Percentiles rank a stretch among this genome's conserved stretches.
Conservation (phyloP, 2,113 vertebrate species). For the Triplophysa siluroides region DNA sequence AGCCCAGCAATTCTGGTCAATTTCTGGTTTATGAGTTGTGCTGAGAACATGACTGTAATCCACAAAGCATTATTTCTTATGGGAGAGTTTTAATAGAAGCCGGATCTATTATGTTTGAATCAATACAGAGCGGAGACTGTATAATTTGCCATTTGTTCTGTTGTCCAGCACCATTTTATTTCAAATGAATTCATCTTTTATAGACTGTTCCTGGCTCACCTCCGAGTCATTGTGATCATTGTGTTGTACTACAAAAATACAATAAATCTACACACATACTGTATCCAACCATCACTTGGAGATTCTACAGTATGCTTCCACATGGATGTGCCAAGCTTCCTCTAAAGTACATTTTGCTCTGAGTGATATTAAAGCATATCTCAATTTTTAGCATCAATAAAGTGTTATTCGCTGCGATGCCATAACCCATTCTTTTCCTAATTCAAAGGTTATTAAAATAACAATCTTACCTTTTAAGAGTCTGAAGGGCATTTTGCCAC, state of each 20-base stretch:
- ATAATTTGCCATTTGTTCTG: slow-evolving; percentile 35
- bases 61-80: slow-evolving; percentile 31
- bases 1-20: not conserved
- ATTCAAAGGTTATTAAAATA: too few species aligned
- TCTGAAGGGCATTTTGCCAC: too few species aligned
- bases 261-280: not conserved
- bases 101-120: slow-evolving; percentile 31
- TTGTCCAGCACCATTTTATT: slow-evolving; percentile 19
- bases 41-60: slow-evolving; percentile 10
- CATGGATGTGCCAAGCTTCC: not conserved
- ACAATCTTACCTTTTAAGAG: too few species aligned
- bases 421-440: too few species aligned
- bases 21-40: slow-evolving; percentile 23
- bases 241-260: not conserved
- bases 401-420: too few species aligned
- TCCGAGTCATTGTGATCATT: not conserved
- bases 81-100: slow-evolving; percentile 26
- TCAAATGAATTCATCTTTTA: slow-evolving; percentile 21
- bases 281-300: not conserved
- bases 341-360: not conserved
- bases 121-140: slow-evolving; percentile 26
- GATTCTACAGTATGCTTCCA: not conserved
- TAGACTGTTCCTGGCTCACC: slow-evolving; percentile 6
- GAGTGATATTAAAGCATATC: not conserved
- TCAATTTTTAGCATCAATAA: not conserved